A percentile compares a stretch with the other conserved stretches of the same genome.
Conservation (phyloP, 2,797 vertebrate genomes). For the Rhinogobio ventralis region DNA sequence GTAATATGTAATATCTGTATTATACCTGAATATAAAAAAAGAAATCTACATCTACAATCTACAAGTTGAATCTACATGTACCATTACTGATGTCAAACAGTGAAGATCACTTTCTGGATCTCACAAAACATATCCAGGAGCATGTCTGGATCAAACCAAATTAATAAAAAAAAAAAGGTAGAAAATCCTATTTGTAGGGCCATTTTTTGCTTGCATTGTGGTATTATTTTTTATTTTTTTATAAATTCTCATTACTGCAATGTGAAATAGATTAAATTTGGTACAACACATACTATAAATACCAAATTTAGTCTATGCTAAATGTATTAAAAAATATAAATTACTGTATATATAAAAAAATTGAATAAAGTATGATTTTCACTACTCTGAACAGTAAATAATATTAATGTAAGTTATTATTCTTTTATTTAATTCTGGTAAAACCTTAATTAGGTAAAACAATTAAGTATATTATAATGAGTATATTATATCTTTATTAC, state of each 20-base stretch:
- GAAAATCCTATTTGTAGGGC: not conserved
- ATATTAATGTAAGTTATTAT: not conserved
- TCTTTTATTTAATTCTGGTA: not conserved
- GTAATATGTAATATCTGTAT: not conserved
- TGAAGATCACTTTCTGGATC: not conserved
- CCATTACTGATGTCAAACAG: not conserved
- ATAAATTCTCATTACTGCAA: not conserved
- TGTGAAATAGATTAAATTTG: too few relatives aligned
- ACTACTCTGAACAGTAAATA: not conserved
- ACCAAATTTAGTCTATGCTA: not conserved
- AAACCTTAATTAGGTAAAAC: not conserved
- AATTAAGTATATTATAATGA: not conserved
- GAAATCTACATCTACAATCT: too few relatives aligned
- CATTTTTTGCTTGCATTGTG: not conserved
- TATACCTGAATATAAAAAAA: not conserved
- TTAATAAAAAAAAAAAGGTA: not conserved
- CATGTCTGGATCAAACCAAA: not conserved
- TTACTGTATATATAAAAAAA: not conserved
- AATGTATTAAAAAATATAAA: not conserved
- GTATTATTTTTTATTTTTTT: not conserved
- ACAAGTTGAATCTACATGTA: not conserved
- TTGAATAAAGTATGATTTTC: not conserved
- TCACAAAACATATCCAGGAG: not conserved
- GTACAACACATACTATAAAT: too few relatives aligned
- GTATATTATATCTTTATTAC: not conserved